These are phyloP conservation scores for Catamblyrhynchus diadema DNA, from an alignment of 2,797 vertebrate genomes.

Conservation along the genomic window DNA sequence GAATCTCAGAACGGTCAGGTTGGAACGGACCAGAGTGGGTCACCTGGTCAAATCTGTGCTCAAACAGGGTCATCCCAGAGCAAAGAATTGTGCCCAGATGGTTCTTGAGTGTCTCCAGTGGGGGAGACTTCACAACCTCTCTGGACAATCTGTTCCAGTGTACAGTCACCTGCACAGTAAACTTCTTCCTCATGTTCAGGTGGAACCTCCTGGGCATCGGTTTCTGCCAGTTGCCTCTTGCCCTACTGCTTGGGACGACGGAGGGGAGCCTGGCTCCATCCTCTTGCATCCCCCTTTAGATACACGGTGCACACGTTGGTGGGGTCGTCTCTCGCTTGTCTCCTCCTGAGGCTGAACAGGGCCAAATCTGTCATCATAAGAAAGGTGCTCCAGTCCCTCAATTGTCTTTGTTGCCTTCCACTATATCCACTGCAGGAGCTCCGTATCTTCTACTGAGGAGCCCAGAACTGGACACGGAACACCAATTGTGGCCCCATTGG, in stretches of 20 bases:
- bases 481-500: background rate
- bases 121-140: background rate
- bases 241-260: fast-evolving
- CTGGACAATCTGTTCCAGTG: background rate
- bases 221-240: fast-evolving
- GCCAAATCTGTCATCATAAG: background rate
- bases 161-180: fast-evolving
- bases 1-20: background rate
- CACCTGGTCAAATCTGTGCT: background rate
- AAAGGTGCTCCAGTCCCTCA: background rate
- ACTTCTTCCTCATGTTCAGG: background rate
- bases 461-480: background rate
- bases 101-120: background rate
- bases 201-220: background rate
- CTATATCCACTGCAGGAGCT: background rate
- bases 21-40: background rate
- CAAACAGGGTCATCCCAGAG: background rate
- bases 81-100: too few relatives aligned
- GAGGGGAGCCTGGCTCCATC: background rate
- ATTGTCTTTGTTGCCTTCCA: fast-evolving
- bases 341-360: background rate
- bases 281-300: background rate
- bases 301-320: fast-evolving
- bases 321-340: fast-evolving
- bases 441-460: background rate